Evolutionary conservation across 2,113 vertebrate species (phyloP).

Genomic region (Dasyurus viverrinus): DNA sequence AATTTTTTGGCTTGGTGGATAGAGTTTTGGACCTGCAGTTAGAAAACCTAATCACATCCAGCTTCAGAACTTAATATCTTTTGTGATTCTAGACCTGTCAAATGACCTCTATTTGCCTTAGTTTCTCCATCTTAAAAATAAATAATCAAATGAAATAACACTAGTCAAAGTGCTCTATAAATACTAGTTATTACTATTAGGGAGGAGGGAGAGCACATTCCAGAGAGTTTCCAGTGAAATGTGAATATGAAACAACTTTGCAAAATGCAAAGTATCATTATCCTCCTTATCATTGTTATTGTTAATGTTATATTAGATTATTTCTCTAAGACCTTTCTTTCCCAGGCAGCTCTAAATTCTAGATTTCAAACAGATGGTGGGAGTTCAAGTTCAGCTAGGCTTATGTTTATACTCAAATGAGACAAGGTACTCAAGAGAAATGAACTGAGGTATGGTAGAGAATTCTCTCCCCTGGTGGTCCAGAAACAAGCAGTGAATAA

Average conservation of each 20-base stretch:
- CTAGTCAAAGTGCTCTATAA: not conserved
- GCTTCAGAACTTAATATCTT: not conserved
- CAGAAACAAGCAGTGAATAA: not conserved
- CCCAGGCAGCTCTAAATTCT: not conserved
- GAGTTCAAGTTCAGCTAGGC: not conserved
- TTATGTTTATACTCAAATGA: not conserved
- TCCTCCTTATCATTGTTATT: not conserved
- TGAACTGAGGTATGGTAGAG: not conserved
- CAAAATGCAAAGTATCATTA: not conserved
- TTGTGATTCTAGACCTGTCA: not conserved
- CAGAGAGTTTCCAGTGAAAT: not conserved
- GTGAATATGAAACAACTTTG: not conserved
- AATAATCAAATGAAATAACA: not conserved
- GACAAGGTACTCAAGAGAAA: not conserved
- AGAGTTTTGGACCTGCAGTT: not conserved
- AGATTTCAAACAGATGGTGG: not conserved
- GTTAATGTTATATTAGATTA: not conserved
- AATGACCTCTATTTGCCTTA: not conserved
- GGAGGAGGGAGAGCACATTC: not conserved
- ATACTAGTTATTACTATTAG: not conserved
- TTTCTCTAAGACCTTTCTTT: not conserved
- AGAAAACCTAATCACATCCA: not conserved
- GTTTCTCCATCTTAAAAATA: not conserved
- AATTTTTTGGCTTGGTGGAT: not conserved
- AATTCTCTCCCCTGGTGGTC: not conserved